A percentile compares a stretch with the other conserved stretches of the same genome.
These are phyloP conservation scores for Motacilla tschutschensis DNA, from an alignment of 2,113 vertebrate species.

Conservation along the genomic window DNA sequence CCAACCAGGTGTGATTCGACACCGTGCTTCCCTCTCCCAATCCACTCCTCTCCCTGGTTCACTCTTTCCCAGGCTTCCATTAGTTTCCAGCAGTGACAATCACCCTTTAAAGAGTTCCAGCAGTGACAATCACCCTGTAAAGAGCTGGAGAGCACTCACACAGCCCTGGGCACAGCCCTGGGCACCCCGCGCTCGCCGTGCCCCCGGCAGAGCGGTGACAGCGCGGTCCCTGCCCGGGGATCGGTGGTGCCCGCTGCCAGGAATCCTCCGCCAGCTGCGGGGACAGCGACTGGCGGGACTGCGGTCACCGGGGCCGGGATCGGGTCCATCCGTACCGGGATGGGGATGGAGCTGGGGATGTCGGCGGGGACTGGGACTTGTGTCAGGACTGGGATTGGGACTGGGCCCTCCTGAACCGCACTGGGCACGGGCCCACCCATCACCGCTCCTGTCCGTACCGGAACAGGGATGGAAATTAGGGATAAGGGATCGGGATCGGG, in stretches of 20 bases:
- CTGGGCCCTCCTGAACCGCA: background rate
- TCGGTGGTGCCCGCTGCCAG: background rate
- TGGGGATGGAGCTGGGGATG: too few species aligned
- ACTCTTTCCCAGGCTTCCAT: background rate
- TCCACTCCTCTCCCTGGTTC: rapidly evolving
- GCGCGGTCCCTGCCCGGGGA: rapidly evolving
- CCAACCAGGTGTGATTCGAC: background rate
- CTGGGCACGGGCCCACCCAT: background rate
- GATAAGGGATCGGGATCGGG: rapidly evolving
- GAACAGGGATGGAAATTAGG: background rate
- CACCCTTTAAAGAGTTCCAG: background rate
- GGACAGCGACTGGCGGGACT: background rate
- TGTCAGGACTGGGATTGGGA: background rate
- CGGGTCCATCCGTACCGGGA: background rate
- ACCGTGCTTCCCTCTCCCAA: background rate
- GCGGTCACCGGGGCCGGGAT: background rate
- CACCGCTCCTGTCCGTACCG: background rate
- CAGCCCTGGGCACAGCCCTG: rapidly evolving
- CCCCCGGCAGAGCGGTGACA: background rate
- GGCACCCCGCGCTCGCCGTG: background rate
- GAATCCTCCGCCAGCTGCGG: background rate
- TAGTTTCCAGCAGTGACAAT: background rate
- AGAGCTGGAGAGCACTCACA: background rate
- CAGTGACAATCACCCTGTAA: too few species aligned
- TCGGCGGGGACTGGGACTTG: rapidly evolving